phyloP scores from a whole-genome alignment of 2,113 vertebrate species.

The Macaca nemestrina region DNA sequence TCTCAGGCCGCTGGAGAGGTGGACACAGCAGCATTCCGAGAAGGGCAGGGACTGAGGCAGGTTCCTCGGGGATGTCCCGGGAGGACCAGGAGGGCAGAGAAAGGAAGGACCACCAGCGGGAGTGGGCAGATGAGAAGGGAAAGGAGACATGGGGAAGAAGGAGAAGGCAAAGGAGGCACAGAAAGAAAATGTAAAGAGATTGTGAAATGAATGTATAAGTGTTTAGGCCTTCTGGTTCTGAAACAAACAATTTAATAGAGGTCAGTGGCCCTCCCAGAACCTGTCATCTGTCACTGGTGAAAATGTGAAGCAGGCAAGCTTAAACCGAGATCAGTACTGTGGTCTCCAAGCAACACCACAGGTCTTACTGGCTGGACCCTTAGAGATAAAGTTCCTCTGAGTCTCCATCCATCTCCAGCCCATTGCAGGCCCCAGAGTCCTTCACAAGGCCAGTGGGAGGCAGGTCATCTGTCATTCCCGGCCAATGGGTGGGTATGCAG shows the following conservation, averaged over 20 bases:
- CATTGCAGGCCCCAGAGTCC: rapidly evolving
- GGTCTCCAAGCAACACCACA: neutral
- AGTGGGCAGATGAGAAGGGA: neutral
- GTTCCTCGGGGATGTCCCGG: too few species aligned
- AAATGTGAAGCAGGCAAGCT: rapidly evolving
- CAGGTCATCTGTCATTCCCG: rapidly evolving
- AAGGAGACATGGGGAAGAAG: neutral
- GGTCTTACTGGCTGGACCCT: too few species aligned
- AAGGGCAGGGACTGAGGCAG: rapidly evolving
- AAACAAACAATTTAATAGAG: neutral
- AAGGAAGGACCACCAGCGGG: neutral
- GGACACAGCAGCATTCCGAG: rapidly evolving
- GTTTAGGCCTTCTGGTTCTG: neutral
- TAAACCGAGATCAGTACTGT: rapidly evolving
- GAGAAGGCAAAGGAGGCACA: neutral
- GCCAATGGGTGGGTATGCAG: rapidly evolving
- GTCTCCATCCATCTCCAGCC: neutral
- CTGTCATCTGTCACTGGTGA: rapidly evolving
- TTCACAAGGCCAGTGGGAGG: rapidly evolving
- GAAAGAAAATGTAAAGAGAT: neutral
- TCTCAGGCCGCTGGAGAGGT: neutral
- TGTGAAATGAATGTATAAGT: neutral
- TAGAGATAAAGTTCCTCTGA: neutral
- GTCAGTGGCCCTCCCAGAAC: rapidly evolving
- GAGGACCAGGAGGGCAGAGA: neutral